Evolutionary conservation across 2,797 vertebrate species (phyloP).

Genomic region (Micrastur ruficollis): DNA sequence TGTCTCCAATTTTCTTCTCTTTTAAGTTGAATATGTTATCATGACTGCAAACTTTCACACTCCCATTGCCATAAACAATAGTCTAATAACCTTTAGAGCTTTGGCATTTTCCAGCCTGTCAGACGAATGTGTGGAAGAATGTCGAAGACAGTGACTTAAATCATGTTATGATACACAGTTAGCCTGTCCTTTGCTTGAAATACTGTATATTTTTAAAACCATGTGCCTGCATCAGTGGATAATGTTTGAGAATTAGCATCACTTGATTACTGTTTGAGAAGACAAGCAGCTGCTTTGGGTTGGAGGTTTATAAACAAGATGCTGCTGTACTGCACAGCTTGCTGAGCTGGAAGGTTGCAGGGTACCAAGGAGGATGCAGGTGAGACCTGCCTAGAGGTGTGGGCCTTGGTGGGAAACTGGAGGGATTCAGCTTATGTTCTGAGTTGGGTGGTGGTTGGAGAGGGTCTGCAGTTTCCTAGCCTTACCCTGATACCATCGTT

Average conservation of each 20-base stretch:
- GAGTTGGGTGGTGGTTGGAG: neutral
- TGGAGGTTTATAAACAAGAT: neutral
- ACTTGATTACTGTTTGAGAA: neutral
- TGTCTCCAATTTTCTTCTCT: constrained; percentile 16
- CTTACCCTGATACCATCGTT: neutral
- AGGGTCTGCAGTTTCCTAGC: neutral
- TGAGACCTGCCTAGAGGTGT: neutral
- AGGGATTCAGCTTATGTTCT: neutral
- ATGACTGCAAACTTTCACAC: neutral
- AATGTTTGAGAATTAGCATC: neutral
- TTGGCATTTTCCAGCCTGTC: neutral
- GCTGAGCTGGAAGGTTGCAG: neutral
- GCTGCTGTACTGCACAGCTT: neutral
- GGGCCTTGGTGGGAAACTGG: neutral
- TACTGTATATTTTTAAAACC: neutral
- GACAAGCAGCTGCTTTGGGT: neutral
- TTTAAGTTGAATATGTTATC: neutral
- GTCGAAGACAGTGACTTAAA: neutral
- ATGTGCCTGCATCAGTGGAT: neutral
- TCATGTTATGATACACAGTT: neutral
- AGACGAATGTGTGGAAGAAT: neutral
- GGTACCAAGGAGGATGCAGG: neutral
- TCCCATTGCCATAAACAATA: neutral
- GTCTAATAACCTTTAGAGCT: neutral
- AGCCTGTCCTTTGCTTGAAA: neutral